Evolutionary conservation across 2,113 vertebrate genomes (phyloP).

Genomic region (Willisornis vidua): DNA sequence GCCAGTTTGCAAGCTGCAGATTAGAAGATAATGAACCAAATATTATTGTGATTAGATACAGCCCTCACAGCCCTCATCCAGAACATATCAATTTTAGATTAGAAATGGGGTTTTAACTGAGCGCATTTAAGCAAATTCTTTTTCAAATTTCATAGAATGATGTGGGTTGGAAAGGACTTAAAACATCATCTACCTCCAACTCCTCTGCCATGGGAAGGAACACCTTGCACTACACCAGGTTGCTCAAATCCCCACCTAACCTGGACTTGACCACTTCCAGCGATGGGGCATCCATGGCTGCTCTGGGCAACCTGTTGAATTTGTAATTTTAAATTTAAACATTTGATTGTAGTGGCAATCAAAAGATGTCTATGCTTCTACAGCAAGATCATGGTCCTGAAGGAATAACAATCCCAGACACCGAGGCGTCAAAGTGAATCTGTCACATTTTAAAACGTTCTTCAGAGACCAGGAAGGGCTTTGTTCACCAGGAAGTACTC

Average conservation of each 20-base stretch:
- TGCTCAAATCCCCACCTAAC: not conserved
- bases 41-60: not conserved
- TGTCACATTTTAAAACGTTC: not conserved
- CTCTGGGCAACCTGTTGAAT: not conserved
- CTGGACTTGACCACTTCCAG: not conserved
- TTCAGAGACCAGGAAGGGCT: not conserved
- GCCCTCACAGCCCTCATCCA: not conserved
- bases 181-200: not conserved
- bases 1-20: not conserved
- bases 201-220: not conserved
- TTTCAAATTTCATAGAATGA: not conserved
- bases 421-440: rapidly evolving
- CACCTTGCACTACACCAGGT: not conserved
- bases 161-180: not conserved
- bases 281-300: not conserved
- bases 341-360: not conserved
- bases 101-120: not conserved
- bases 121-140: not conserved
- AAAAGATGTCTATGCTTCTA: not conserved
- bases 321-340: not conserved
- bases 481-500: not conserved
- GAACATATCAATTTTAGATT: not conserved
- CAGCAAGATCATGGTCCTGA: not conserved
- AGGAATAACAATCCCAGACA: not conserved
- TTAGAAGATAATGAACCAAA: constrained; percentile 10